Percentiles rank a stretch among this genome's conserved stretches.
phyloP scores from a whole-genome alignment of 2,797 vertebrate genomes.

The Zalophus californianus region DNA sequence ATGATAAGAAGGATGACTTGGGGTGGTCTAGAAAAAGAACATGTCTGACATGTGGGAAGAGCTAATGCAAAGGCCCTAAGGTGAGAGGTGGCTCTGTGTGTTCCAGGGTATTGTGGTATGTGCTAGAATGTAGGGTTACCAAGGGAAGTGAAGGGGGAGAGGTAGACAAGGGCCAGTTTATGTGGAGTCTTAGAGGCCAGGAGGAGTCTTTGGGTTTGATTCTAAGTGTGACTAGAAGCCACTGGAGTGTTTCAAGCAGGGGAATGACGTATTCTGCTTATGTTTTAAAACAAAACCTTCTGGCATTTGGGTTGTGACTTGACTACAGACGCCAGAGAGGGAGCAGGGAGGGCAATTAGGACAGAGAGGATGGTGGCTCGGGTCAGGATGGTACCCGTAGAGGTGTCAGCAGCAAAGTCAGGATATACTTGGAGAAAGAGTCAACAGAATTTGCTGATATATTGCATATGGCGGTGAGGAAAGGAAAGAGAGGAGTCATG shows the following conservation, averaged over 20 bases:
- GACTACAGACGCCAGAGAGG: neutral
- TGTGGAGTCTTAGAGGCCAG: neutral
- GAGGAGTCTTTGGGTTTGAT: neutral
- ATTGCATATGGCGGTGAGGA: fast-evolving
- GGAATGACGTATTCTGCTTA: neutral
- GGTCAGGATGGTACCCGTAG: neutral
- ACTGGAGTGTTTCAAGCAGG: neutral
- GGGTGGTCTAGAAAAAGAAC: neutral
- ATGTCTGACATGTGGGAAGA: neutral
- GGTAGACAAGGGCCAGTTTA: too few species aligned
- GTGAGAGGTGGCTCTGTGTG: neutral
- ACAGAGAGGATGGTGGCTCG: neutral
- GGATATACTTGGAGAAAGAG: neutral
- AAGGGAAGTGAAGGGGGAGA: neutral
- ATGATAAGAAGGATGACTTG: neutral
- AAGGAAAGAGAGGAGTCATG: neutral
- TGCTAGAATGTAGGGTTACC: neutral
- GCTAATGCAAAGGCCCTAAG: neutral
- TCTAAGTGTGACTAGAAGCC: neutral
- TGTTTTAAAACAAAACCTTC: neutral
- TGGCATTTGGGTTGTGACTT: neutral
- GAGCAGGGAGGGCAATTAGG: neutral
- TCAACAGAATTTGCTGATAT: neutral
- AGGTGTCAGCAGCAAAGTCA: neutral
- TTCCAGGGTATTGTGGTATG: neutral